Percentiles rank a stretch among this genome's conserved stretches.
phyloP scores from a whole-genome alignment of 2,888 invertebrate species.

The Drosophila kanekoi region DNA sequence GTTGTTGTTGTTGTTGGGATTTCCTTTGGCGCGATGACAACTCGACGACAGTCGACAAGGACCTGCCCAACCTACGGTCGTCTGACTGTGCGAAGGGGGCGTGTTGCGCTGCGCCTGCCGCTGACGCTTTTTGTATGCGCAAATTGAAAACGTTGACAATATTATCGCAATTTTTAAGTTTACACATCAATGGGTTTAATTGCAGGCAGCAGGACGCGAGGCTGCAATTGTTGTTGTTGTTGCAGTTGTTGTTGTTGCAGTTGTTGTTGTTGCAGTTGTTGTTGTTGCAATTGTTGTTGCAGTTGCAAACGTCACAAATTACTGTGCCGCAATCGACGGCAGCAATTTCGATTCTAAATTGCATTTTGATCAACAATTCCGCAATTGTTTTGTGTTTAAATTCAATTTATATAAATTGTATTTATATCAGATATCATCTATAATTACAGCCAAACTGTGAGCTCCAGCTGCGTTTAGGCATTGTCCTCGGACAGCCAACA shows the following conservation, averaged over 20 bases:
- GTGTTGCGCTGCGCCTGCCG: slow-evolving; percentile 34
- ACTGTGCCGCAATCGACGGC: slow-evolving; percentile 35
- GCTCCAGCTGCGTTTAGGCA: slow-evolving; percentile 42
- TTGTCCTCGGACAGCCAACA: slow-evolving; percentile 36
- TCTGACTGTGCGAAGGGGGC: background rate
- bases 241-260: background rate
- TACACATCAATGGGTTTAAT: slow-evolving; percentile 84
- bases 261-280: background rate
- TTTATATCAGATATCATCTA: slow-evolving; percentile 64
- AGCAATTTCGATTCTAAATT: slow-evolving; percentile 73
- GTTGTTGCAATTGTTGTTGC: background rate
- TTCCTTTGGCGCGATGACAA: slow-evolving; percentile 42
- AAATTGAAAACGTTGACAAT: slow-evolving; percentile 83
- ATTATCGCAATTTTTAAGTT: slow-evolving; percentile 84
- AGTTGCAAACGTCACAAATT: slow-evolving; percentile 35
- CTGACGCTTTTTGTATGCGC: slow-evolving; percentile 71
- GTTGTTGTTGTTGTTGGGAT: slow-evolving; percentile 20
- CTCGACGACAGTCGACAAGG: slow-evolving; percentile 52
- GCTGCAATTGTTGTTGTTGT: slow-evolving; percentile 20
- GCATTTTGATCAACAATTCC: slow-evolving; percentile 81
- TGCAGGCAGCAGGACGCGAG: slow-evolving; percentile 52
- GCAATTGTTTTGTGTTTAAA: slow-evolving; percentile 77
- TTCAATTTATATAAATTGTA: slow-evolving; percentile 79
- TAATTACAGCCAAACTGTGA: slow-evolving; percentile 64
- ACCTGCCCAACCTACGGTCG: slow-evolving; percentile 39